phyloP scores from a whole-genome alignment of 1,140 invertebrate genomes.

The Yoshiicerus persimilis region DNA sequence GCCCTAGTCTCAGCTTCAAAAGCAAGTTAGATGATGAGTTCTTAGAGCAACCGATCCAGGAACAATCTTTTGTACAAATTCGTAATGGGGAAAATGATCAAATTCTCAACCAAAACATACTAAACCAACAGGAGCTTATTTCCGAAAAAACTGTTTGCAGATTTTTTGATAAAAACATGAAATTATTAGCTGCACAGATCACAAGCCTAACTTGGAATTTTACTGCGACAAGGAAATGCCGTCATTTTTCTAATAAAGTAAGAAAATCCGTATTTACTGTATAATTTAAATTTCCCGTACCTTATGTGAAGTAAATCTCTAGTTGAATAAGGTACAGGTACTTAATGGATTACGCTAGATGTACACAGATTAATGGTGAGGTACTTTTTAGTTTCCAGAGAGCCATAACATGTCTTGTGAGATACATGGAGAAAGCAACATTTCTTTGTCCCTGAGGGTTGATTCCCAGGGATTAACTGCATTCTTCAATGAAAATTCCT shows the following conservation, averaged over 20 bases:
- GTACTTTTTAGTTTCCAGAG: not conserved
- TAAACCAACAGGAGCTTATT: not conserved
- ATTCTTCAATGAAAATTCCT: not conserved
- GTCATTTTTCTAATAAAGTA: constrained; percentile 1
- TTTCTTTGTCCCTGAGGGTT: not conserved
- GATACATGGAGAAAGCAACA: not conserved
- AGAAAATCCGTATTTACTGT: not conserved
- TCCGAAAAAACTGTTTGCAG: not conserved
- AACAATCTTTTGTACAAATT: not conserved
- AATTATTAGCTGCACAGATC: not conserved
- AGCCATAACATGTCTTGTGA: not conserved
- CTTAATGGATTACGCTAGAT: too few relatives aligned
- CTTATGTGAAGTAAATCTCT: not conserved
- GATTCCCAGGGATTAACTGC: not conserved
- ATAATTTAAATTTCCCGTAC: not conserved
- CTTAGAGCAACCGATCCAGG: not conserved
- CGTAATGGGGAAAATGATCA: not conserved
- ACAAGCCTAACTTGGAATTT: not conserved
- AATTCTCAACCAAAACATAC: not conserved
- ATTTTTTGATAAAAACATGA: not conserved
- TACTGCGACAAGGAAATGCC: not conserved
- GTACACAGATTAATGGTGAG: too few relatives aligned
- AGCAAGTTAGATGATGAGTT: not conserved
- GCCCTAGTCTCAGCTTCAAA: not conserved
- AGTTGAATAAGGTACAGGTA: too few relatives aligned